Base-by-base conservation (phyloP, 2,113 vertebrate genomes). In the Sinocyclocheilus maitianheensis region DNA sequence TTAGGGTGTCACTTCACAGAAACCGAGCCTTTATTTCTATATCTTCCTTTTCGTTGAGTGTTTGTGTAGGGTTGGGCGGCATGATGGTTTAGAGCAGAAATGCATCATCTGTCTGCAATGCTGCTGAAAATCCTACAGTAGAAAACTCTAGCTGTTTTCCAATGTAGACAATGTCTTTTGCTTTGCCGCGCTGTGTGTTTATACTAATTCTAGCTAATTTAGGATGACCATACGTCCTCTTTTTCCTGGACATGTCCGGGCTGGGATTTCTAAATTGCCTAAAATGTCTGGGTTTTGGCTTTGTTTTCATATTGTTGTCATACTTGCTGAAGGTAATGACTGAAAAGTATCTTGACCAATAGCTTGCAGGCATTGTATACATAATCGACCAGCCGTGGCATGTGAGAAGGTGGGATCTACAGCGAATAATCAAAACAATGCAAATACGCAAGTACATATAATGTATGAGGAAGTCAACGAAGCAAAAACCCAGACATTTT, bases 1-100 rank as follows among this genome's bases (percentile, higher is more conserved):
- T 65, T 46, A 85, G 75, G 79, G 81, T 80, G 91, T 91, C 91
- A 93, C 89, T 84, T 67, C 80, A 84, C 60, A n/a, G 80, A 81
- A 77, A n/a, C 65, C 80, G 34, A 30, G 76, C 69, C 43, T 83
- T 84, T 65, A 81, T 67, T 77, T 63, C 18, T 58, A 22, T 26
- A 58, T 81, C 77, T 5, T 43, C 3, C 12, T 81, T 48, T 81
- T 24, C 16, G 2, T 43, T 40, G 20, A 63, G 58, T 76, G 74
- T 51, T 76, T 51, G 74, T 76, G 43, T 76, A 51, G 74, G 74
- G 43, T 51, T 26, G 43, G 74, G 74, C 43, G 74, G 74, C n/a
- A 76, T 76, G 74, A 76, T 13, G 3, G 43, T 76, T 8, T 26
- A 48, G 43, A 76, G 43, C 5, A 75, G 43, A 76, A 16, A 76